Evolutionary conservation across 2,888 invertebrate species (phyloP).

Genomic region (Nephrotoma appendiculata): DNA sequence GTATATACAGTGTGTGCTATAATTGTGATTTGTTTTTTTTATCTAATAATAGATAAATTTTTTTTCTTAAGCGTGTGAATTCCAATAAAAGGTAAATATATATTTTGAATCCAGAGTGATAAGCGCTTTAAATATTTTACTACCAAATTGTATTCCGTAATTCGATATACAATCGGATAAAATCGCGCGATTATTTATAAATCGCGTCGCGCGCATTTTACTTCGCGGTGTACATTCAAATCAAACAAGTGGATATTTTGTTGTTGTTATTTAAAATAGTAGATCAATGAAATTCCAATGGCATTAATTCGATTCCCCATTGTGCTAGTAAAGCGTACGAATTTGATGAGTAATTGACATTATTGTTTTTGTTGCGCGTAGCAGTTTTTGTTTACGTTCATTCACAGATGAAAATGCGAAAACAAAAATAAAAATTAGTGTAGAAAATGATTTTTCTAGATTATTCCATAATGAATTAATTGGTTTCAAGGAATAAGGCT

Average conservation of each 20-base stretch:
- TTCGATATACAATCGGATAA: not conserved
- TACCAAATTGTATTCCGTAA: too few species aligned
- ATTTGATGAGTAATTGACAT: not conserved
- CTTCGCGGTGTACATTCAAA: not conserved
- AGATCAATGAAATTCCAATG: not conserved
- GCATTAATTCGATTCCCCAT: not conserved
- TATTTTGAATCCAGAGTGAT: not conserved
- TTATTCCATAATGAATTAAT: too few species aligned
- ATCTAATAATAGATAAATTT: not conserved
- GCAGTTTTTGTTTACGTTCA: too few species aligned
- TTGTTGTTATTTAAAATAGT: not conserved
- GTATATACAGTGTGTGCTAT: not conserved
- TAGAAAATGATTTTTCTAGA: too few species aligned
- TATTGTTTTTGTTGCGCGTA: too few species aligned
- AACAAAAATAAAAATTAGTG: too few species aligned
- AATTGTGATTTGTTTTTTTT: not conserved
- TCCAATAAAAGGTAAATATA: not conserved
- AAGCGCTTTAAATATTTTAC: too few species aligned
- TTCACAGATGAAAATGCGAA: too few species aligned
- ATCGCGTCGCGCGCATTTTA: not conserved
- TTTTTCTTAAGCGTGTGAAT: not conserved
- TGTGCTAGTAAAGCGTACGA: not conserved
- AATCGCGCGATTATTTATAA: not conserved
- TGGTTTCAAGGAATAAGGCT: too few species aligned
- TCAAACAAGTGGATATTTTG: not conserved